These are phyloP conservation scores for Perodicticus potto DNA, from an alignment of 2,797 vertebrate species.

Conservation along the genomic window DNA sequence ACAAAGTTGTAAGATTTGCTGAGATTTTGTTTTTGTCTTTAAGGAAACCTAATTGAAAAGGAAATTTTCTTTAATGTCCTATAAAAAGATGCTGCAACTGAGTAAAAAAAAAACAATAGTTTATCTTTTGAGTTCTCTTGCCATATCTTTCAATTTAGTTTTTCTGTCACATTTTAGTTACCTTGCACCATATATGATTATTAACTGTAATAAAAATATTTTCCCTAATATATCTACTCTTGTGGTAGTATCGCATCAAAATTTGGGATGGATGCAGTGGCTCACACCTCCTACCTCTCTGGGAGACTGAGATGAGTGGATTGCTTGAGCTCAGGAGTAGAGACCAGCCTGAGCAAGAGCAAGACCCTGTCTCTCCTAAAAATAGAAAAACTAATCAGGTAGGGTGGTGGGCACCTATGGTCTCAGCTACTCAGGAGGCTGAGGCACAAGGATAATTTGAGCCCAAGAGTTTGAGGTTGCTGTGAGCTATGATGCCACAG, in stretches of 20 bases:
- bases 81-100: not conserved
- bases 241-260: not conserved
- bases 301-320: too few relatives aligned
- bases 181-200: not conserved
- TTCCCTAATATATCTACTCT: not conserved
- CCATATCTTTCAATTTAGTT: not conserved
- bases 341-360: too few relatives aligned
- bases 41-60: not conserved
- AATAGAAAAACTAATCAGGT: too few relatives aligned
- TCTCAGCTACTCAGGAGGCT: too few relatives aligned
- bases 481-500: too few relatives aligned
- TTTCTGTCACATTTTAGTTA: not conserved
- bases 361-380: too few relatives aligned
- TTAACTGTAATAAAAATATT: not conserved
- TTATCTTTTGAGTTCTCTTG: not conserved
- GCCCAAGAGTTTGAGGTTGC: too few relatives aligned
- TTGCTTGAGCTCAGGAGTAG: too few relatives aligned
- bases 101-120: not conserved
- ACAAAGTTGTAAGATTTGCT: not conserved
- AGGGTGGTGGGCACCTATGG: too few relatives aligned
- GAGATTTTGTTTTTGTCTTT: not conserved
- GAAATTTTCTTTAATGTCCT: not conserved
- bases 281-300: too few relatives aligned
- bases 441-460: too few relatives aligned
- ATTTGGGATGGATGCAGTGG: too few relatives aligned